Percentiles rank a stretch among this genome's conserved stretches.
phyloP scores from a whole-genome alignment of 2,888 invertebrate species.

The Ophion obscuratus region DNA sequence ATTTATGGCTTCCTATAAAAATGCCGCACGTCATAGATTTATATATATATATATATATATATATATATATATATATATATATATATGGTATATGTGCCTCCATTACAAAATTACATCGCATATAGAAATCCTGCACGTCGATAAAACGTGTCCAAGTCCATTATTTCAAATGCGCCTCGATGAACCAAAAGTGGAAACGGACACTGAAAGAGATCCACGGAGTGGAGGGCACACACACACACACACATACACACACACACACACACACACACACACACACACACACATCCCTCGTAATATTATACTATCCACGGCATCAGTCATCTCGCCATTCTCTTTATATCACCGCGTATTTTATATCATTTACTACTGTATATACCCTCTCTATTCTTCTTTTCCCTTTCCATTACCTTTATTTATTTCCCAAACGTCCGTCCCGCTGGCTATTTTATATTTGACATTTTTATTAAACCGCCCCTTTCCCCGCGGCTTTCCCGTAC shows the following conservation, averaged over 20 bases:
- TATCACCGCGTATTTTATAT: constrained; percentile 41
- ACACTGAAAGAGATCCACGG: not conserved
- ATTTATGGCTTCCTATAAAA: too few relatives aligned
- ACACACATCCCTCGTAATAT: constrained; percentile 42
- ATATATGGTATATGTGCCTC: not conserved
- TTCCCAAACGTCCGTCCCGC: constrained; percentile 82
- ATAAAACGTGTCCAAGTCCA: constrained; percentile 22
- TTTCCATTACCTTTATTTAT: constrained; percentile 82
- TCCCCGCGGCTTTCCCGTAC: constrained; percentile 63
- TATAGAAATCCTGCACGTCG: not conserved
- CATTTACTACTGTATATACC: constrained; percentile 32
- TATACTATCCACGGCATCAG: constrained; percentile 22
- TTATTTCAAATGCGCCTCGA: constrained; percentile 35
- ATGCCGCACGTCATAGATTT: too few relatives aligned
- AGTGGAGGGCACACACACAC: too few relatives aligned
- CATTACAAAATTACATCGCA: not conserved
- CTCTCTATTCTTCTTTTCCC: constrained; percentile 54
- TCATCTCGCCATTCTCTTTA: constrained; percentile 33
- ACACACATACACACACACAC: not conserved
- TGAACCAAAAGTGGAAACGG: constrained; percentile 9
- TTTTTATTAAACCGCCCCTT: constrained; percentile 83
- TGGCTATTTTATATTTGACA: constrained; percentile 84
- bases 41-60: too few relatives aligned
- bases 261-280: not conserved
- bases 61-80: too few relatives aligned